Evolutionary conservation across 2,888 invertebrate species (phyloP).

Genomic region (Physocephala rufipes): DNA sequence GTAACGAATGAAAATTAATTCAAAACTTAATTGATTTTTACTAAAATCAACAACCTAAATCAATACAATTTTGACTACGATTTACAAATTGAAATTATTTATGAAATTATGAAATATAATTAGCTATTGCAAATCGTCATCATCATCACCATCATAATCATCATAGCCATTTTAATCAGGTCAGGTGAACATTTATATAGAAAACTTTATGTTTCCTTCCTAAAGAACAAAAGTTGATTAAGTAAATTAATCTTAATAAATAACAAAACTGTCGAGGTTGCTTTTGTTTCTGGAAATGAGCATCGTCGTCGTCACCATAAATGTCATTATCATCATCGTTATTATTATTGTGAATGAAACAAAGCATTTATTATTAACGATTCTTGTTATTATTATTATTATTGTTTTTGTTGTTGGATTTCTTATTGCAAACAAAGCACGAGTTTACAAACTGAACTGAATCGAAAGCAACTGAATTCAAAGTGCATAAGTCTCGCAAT

Average conservation of each 20-base stretch:
- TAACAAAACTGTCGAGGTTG: constrained; percentile 16
- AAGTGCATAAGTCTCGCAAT: constrained; percentile 19
- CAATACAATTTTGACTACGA: too few relatives aligned
- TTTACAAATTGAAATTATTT: too few relatives aligned
- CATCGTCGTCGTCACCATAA: background rate
- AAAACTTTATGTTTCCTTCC: too few relatives aligned
- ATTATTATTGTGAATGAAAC: background rate
- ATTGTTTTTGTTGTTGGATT: constrained; percentile 10
- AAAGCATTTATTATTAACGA: constrained; percentile 4
- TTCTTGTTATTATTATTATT: constrained; percentile 10
- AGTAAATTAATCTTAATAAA: constrained; percentile 30
- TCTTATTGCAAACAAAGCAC: background rate
- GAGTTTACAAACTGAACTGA: background rate
- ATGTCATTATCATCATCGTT: constrained; percentile 8
- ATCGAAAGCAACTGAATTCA: constrained; percentile 11
- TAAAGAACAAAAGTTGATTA: background rate
- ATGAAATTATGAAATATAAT: too few relatives aligned
- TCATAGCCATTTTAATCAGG: too few relatives aligned
- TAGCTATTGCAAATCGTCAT: too few relatives aligned
- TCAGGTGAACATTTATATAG: too few relatives aligned
- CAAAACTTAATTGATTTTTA: too few relatives aligned
- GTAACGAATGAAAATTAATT: too few relatives aligned
- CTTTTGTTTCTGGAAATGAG: constrained; percentile 12
- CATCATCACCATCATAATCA: too few relatives aligned
- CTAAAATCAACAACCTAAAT: too few relatives aligned